Evolutionary conservation across 2,113 vertebrate species (phyloP), one percentile per base, ranked within the genome.

Genomic region (Podarcis cretensis): DNA sequence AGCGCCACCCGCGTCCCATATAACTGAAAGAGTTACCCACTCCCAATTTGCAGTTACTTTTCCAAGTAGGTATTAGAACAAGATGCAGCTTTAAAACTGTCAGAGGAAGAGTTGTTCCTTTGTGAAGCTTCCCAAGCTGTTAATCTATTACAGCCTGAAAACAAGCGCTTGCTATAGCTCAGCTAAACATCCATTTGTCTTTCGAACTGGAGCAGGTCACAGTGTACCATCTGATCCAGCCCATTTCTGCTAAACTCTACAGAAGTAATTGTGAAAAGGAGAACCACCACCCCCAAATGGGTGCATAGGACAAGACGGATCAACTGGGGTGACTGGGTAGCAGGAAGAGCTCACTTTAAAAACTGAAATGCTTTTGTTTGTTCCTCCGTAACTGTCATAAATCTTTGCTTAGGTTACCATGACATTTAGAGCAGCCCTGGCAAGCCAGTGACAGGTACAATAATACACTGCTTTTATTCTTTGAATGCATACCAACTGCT

Each of bases 401-500:
- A 79, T 32, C 74, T 84, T 84, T 86, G 27, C 37, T 75, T 81
- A 81, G 68, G 84, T 86, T 90, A 82, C 84, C 84, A 68, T 90
- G 84, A 90, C 84, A 90, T 82, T 90, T 90, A 90, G 63, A 86
- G 82, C 12, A 78, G 23, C 25, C 57, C 77, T 86, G 84, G 40
- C 79, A 85, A 86, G 63, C 78, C 43, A 54, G 6, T 30, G 16
- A 23, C 81, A 83, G 32, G 30, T 54, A 66, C 69, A 83, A 76
- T 71, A 57, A 63, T 76, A 40, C 21, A 13, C 18, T 32, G 81
- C 40, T 54, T 48, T 88, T 88, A 21, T 37, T 43, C 40, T 75
- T 75, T 54, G 59, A 76, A 66, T 32, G n/a, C 35, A 25, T 10
- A 82, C 25, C n/a, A 57, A 66, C 32, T 81, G 30, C 77, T 59